These are phyloP conservation scores for Malacoctenus gilli DNA, from an alignment of 2,797 vertebrate species.

Conservation along the genomic window DNA sequence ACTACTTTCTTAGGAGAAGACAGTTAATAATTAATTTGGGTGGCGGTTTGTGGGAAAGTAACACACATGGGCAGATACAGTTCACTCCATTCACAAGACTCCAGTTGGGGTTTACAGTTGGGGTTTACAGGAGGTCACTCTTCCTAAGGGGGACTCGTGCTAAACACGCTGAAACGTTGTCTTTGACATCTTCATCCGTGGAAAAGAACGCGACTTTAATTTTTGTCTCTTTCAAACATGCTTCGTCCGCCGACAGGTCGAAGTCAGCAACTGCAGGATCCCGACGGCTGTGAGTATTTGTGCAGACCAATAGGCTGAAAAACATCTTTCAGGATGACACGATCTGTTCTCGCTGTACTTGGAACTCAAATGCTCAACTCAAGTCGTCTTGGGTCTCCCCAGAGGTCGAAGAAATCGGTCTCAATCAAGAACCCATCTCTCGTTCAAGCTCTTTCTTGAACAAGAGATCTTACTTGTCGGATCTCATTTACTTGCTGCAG, in stretches of 20 bases:
- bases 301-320: not conserved
- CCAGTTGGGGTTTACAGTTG: slow-evolving; percentile 37
- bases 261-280: slow-evolving; percentile 31
- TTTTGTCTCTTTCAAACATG: not conserved
- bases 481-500: too few relatives aligned
- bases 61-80: slow-evolving; percentile 12
- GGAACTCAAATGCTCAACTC: too few relatives aligned
- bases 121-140: slow-evolving; percentile 11
- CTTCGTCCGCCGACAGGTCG: slow-evolving; percentile 3
- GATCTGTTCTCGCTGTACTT: not conserved
- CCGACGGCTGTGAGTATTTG: slow-evolving; percentile 65
- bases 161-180: slow-evolving; percentile 12
- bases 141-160: not conserved
- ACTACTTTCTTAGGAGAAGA: slow-evolving; percentile 42
- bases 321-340: not conserved
- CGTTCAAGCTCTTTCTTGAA: too few relatives aligned
- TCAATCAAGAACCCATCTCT: too few relatives aligned
- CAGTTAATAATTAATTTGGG: slow-evolving; percentile 32
- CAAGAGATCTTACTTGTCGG: too few relatives aligned
- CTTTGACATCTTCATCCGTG: slow-evolving; percentile 30
- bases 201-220: slow-evolving; percentile 12
- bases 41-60: slow-evolving; percentile 8
- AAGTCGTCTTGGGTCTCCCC: too few relatives aligned
- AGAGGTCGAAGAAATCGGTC: too few relatives aligned
- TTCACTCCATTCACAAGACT: slow-evolving; percentile 25